phyloP scores from a whole-genome alignment of 2,113 vertebrate species.

The Axis porcinus region DNA sequence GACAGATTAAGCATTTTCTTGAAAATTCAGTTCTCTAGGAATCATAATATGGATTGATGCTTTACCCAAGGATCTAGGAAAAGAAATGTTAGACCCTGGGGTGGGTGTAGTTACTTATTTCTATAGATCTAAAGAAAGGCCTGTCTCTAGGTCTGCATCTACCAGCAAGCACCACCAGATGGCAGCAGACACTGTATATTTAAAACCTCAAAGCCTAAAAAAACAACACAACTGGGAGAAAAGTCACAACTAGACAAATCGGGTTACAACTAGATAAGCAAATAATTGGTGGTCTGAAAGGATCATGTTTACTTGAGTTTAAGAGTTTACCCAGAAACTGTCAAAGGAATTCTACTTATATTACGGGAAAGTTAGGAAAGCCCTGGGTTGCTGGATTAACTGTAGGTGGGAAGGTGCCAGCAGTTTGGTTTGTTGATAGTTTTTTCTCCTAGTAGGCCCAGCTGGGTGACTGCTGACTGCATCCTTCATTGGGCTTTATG shows the following conservation, averaged over 20 bases:
- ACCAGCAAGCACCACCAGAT: constrained; percentile 67
- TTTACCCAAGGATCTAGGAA: not conserved
- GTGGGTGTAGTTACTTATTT: not conserved
- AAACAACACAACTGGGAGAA: not conserved
- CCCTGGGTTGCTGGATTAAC: not conserved
- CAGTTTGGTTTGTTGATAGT: not conserved
- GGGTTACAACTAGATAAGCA: not conserved
- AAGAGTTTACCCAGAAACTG: not conserved
- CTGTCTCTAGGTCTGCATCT: not conserved
- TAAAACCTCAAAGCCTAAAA: not conserved
- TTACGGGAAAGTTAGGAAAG: not conserved
- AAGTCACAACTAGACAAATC: not conserved
- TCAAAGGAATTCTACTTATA: not conserved
- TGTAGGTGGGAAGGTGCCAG: not conserved
- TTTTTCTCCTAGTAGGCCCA: not conserved
- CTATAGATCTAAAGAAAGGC: not conserved
- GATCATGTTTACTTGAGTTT: not conserved
- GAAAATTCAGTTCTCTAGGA: not conserved
- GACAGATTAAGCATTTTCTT: not conserved
- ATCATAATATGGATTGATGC: not conserved
- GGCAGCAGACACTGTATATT: constrained; percentile 74
- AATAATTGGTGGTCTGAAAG: not conserved
- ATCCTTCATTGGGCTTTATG: not conserved
- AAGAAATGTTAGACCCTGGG: not conserved
- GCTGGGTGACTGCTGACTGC: not conserved